Evolutionary conservation across 1,140 invertebrate species (phyloP).

Genomic region (Hycleus phaleratus): DNA sequence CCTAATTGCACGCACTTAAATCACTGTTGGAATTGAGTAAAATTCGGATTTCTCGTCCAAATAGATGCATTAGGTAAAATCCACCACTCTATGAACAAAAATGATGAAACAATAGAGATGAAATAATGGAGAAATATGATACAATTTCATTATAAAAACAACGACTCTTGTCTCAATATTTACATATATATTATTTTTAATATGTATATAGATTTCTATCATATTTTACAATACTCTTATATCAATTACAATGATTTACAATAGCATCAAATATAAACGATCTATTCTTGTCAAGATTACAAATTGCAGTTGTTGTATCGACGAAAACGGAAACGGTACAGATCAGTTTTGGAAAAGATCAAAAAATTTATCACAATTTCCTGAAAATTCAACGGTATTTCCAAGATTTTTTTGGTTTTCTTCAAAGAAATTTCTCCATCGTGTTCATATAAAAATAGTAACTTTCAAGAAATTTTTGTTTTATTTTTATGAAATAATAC

Average conservation of each 20-base stretch:
- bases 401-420: constrained; percentile 6
- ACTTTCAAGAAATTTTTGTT: constrained; percentile 22
- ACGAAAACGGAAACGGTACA: constrained; percentile 2
- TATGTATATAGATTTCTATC: constrained; percentile 29
- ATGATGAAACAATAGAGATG: background rate
- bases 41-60: background rate
- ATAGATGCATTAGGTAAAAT: constrained; percentile 18
- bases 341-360: constrained; percentile 3
- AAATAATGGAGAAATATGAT: constrained; percentile 12
- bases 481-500: too few species aligned
- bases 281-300: background rate
- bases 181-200: constrained; percentile 32
- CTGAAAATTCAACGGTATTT: constrained; percentile 31
- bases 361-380: constrained; percentile 35
- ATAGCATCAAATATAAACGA: constrained; percentile 35
- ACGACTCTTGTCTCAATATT: constrained; percentile 28
- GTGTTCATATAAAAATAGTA: constrained; percentile 34
- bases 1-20: constrained; percentile 9
- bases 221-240: too few species aligned
- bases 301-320: too few species aligned
- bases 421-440: background rate
- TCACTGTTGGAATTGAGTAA: background rate
- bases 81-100: constrained; percentile 11
- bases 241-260: too few species aligned
- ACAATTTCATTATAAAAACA: constrained; percentile 34